Evolutionary conservation across 2,888 invertebrate genomes (phyloP), one percentile per base, ranked within the genome.

Genomic region (Priocnemis perturbator): DNA sequence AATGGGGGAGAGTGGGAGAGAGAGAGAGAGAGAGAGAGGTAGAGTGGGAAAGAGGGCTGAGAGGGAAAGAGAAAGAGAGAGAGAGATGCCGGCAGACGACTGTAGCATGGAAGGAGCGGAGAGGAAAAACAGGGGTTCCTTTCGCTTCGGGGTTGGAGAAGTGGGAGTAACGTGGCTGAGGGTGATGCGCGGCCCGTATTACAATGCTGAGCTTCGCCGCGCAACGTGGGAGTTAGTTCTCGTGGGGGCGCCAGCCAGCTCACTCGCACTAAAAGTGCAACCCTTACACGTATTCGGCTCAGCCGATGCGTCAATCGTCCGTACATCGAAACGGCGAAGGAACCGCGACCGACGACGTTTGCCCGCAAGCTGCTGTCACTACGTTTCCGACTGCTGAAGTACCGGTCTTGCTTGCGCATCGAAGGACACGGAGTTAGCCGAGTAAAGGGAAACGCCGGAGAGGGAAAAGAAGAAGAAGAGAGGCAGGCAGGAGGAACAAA

Each of bases 201-300:
- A 77, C 78, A 83, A 75, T 73, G 77, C 71, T 77, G 81, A 78
- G 69, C 78, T 76, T 76, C 67, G 71, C 78, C 83, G 86, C 88
- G 87, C 87, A 86, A 87, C 87, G 88, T 88, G 87, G 87, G 88
- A 85, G 87, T 87, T 85, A 88, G 87, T 87, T 85, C 86, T 85
- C 85, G 87, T 86, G 87, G 87, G 87, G 88, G 87, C 88, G 88
- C 87, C 85, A 87, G 88, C 87, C 86, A 83, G 86, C 86, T 86
- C 86, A 82, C 87, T 86, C 81, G 83, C 82, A 82, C 80, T 85
- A 84, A 66, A 72, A 77, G 74, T 26, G 37, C 37, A 55, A 7
- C 55, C 69, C 79, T 76, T 76, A 73, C 69, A 37, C 74, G 73
- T 75, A 23, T 37, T 52, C 64, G 69, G 60, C 79, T 77, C 78